Conservation (phyloP, 2,888 invertebrate species). For the Hypercompe scribonia region DNA sequence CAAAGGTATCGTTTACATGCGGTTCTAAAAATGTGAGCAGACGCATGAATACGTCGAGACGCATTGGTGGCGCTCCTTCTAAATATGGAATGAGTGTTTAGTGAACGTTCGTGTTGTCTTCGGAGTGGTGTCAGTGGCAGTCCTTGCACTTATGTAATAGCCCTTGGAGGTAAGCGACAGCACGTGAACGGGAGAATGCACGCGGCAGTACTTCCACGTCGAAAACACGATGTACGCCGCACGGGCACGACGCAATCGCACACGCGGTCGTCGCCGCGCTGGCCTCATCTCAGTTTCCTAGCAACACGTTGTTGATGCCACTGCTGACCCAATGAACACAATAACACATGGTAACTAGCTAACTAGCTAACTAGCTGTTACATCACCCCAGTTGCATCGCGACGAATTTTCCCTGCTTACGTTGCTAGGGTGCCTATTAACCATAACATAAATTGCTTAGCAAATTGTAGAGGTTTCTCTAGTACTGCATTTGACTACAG, state of each 20-base stretch:
- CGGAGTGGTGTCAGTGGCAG: slow-evolving; percentile 60
- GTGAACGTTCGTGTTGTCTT: slow-evolving; percentile 68
- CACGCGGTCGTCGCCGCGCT: slow-evolving; percentile 68
- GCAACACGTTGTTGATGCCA: slow-evolving; percentile 85
- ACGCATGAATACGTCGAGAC: slow-evolving; percentile 76
- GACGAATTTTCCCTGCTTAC: slow-evolving; percentile 61
- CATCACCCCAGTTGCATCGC: slow-evolving; percentile 72
- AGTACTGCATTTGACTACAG: slow-evolving; percentile 30
- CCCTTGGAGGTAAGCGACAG: slow-evolving; percentile 69
- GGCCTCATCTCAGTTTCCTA: slow-evolving; percentile 79
- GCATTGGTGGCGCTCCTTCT: slow-evolving; percentile 81
- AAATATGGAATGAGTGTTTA: slow-evolving; percentile 83
- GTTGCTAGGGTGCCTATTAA: slow-evolving; percentile 69
- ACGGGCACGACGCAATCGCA: slow-evolving; percentile 64
- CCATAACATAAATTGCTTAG: slow-evolving; percentile 65
- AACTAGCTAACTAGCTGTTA: slow-evolving; percentile 75
- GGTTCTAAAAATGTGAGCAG: slow-evolving; percentile 83
- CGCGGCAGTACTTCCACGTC: slow-evolving; percentile 80
- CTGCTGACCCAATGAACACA: slow-evolving; percentile 82
- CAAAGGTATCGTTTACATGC: slow-evolving; percentile 81
- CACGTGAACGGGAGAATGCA: slow-evolving; percentile 76
- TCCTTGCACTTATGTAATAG: slow-evolving; percentile 79
- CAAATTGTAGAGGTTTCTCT: slow-evolving; percentile 39
- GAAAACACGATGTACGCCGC: slow-evolving; percentile 67
- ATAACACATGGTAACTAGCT: slow-evolving; percentile 80